Conservation (phyloP, 2,113 vertebrate genomes). For the Atlantisia rogersi region DNA sequence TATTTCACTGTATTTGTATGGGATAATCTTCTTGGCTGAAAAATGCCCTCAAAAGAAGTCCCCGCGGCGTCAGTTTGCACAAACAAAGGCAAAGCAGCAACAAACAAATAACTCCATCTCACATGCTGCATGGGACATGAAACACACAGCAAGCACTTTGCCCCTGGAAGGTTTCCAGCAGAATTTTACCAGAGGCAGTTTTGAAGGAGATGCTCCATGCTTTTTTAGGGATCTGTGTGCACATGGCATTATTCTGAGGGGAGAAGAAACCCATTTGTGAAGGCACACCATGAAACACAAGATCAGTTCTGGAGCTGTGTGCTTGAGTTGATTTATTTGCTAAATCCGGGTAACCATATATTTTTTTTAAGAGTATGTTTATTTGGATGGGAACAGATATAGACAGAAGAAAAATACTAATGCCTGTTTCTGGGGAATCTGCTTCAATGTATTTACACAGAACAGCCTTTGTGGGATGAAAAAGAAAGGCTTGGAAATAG, state of each 20-base stretch:
- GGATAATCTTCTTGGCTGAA: constrained; percentile 66
- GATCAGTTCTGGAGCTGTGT: neutral
- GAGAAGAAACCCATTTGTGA: neutral
- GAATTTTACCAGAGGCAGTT: constrained; percentile 28
- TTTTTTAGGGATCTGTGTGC: neutral
- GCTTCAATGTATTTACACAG: constrained; percentile 24
- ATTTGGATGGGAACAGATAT: neutral
- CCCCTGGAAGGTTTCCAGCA: constrained; percentile 30
- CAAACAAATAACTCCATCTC: constrained; percentile 55
- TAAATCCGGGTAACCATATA: neutral
- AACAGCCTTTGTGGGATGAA: constrained; percentile 24
- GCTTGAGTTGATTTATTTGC: neutral
- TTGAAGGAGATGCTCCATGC: neutral
- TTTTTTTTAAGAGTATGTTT: neutral
- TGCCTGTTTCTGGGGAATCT: neutral
- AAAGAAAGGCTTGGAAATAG: constrained; percentile 26
- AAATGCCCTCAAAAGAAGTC: constrained; percentile 53
- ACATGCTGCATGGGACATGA: neutral
- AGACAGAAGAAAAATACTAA: neutral
- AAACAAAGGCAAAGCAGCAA: constrained; percentile 63
- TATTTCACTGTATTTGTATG: constrained; percentile 52
- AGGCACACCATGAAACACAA: neutral
- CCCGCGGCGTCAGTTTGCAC: constrained; percentile 64
- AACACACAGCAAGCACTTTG: constrained; percentile 39
- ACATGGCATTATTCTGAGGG: neutral